Percentiles rank a stretch among this genome's conserved stretches.
These are phyloP conservation scores for Eupithecia exiguata DNA, from an alignment of 2,888 invertebrate genomes.

Conservation along the genomic window DNA sequence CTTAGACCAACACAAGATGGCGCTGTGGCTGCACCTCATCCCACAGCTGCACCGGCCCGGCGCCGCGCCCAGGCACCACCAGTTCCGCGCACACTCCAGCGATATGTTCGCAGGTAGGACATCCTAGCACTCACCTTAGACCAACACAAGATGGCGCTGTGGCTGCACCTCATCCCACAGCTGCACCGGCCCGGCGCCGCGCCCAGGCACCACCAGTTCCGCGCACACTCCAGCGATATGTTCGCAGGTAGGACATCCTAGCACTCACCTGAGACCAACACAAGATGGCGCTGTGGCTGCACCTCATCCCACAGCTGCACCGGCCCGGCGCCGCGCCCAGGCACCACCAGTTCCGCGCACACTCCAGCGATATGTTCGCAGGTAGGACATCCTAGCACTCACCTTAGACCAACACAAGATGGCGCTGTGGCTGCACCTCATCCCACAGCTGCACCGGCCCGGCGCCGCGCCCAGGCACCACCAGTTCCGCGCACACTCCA, in stretches of 20 bases:
- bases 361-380: conserved; percentile 88
- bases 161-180: conserved; percentile 94
- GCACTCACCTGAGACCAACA: background rate
- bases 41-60: conserved; percentile 93
- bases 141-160: conserved; percentile 86
- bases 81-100: conserved; percentile 87
- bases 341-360: conserved; percentile 89
- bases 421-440: conserved; percentile 81
- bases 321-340: conserved; percentile 87
- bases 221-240: conserved; percentile 86
- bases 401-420: background rate
- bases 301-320: conserved; percentile 93
- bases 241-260: conserved; percentile 84
- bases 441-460: conserved; percentile 92
- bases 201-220: conserved; percentile 90
- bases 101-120: conserved; percentile 87
- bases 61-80: conserved; percentile 86
- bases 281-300: conserved; percentile 52
- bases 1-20: conserved; percentile 71
- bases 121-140: background rate
- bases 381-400: conserved; percentile 64
- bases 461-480: conserved; percentile 87
- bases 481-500: conserved; percentile 87
- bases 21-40: conserved; percentile 93
- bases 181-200: conserved; percentile 89